A percentile compares a stretch with the other conserved stretches of the same genome.
phyloP scores from a whole-genome alignment of 2,888 invertebrate species.

The Tuta absoluta region DNA sequence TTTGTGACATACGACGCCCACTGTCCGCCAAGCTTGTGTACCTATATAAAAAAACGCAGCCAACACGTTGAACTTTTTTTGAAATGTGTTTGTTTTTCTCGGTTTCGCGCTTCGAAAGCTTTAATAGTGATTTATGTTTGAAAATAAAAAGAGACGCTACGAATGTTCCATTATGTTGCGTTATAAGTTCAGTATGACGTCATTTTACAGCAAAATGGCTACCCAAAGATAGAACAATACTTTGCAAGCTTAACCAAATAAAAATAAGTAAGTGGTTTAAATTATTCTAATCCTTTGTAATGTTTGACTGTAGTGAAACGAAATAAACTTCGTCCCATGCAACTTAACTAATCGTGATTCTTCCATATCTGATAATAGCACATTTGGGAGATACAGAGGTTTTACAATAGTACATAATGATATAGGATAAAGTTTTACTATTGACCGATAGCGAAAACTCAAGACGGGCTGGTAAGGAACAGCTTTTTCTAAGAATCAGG shows the following conservation, averaged over 20 bases:
- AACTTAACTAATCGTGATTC: too few relatives aligned
- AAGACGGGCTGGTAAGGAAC: too few relatives aligned
- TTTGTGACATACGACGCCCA: slow-evolving; percentile 68
- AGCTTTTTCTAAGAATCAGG: too few relatives aligned
- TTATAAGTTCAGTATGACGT: not conserved
- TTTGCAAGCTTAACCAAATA: not conserved
- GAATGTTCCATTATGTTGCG: slow-evolving; percentile 2
- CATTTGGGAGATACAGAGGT: too few relatives aligned
- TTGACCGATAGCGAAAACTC: too few relatives aligned
- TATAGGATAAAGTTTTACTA: too few relatives aligned
- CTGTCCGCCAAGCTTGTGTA: slow-evolving; percentile 44
- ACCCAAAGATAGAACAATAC: not conserved
- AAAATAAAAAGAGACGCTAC: not conserved
- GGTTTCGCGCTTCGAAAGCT: slow-evolving; percentile 11
- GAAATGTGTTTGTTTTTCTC: slow-evolving; percentile 18
- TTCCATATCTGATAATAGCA: too few relatives aligned
- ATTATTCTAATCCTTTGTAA: too few relatives aligned
- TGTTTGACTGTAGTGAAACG: too few relatives aligned
- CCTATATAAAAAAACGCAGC: slow-evolving; percentile 2
- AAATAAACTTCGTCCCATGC: too few relatives aligned
- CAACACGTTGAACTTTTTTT: slow-evolving; percentile 4
- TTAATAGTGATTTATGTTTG: slow-evolving; percentile 19
- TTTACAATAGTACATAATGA: too few relatives aligned
- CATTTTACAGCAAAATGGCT: not conserved
- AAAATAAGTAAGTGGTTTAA: too few relatives aligned